Evolutionary conservation across 2,797 vertebrate genomes (phyloP).

Genomic region (Cichlasoma orientale): DNA sequence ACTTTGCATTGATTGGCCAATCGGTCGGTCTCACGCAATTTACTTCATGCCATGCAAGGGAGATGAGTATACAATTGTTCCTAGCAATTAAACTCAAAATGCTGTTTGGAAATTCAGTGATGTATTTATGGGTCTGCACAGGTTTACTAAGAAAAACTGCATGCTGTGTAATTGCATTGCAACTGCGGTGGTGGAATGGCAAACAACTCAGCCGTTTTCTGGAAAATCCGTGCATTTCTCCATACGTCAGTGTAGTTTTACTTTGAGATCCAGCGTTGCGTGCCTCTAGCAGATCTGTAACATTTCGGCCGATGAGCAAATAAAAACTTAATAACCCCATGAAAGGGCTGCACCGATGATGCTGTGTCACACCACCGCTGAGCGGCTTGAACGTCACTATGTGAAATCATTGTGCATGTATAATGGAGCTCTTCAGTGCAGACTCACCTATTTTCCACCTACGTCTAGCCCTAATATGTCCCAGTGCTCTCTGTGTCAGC

Average conservation of each 20-base stretch:
- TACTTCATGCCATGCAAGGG: slow-evolving; percentile 37
- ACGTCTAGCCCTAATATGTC: background rate
- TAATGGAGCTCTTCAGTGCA: slow-evolving; percentile 27
- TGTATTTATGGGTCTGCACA: background rate
- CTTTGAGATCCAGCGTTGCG: background rate
- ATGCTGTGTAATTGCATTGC: background rate
- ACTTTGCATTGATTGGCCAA: slow-evolving; percentile 53
- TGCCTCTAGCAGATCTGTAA: background rate
- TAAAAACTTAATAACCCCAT: slow-evolving; percentile 3
- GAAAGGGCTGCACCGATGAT: slow-evolving; percentile 12
- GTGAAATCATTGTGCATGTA: slow-evolving; percentile 26
- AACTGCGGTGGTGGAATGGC: background rate
- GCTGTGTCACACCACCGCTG: slow-evolving; percentile 35
- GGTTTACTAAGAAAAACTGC: background rate
- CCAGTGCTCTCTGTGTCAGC: background rate
- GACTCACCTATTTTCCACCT: slow-evolving; percentile 1
- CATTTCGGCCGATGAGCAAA: background rate
- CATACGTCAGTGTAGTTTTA: background rate
- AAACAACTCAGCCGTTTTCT: background rate
- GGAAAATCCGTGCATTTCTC: background rate
- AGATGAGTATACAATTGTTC: slow-evolving; percentile 12
- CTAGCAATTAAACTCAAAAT: slow-evolving; percentile 28
- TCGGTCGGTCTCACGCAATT: slow-evolving; percentile 22
- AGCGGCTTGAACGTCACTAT: slow-evolving; percentile 26
- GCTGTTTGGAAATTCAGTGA: background rate